Conservation (phyloP, 2,797 vertebrate species). For the Cryptoblepharus egeriae region DNA sequence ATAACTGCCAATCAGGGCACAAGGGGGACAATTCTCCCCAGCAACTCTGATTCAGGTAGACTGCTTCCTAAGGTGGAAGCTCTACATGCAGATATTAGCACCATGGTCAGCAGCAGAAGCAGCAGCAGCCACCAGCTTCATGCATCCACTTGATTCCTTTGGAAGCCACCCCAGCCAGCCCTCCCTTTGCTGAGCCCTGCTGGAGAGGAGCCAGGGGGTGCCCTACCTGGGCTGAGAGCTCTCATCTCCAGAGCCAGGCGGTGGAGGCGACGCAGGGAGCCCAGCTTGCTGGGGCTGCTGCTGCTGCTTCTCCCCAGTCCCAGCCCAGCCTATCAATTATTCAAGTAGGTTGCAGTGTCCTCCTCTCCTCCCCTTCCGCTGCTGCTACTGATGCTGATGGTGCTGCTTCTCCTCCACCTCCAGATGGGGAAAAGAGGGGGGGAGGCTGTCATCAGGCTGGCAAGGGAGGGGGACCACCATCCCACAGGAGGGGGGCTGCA, state of each 20-base stretch:
- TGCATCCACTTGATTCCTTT: background rate
- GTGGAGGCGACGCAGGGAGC: slow-evolving; percentile 56
- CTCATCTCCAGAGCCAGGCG: slow-evolving; percentile 63
- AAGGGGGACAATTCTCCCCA: background rate
- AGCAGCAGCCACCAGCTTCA: background rate
- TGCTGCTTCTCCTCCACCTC: slow-evolving; percentile 63
- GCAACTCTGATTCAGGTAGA: background rate
- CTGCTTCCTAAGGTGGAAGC: slow-evolving; percentile 5
- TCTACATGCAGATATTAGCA: background rate
- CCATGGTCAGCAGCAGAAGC: background rate
- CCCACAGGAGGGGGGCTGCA: background rate
- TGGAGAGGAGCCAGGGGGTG: slow-evolving; percentile 26
- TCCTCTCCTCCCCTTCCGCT: slow-evolving; percentile 46
- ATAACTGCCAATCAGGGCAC: too few relatives aligned
- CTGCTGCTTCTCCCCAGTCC: slow-evolving; percentile 44
- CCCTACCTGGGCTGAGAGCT: slow-evolving; percentile 64
- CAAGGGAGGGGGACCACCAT: slow-evolving; percentile 10
- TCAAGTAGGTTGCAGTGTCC: slow-evolving; percentile 69
- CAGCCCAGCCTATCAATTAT: slow-evolving; percentile 70
- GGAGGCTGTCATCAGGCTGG: slow-evolving; percentile 5
- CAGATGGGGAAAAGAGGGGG: slow-evolving; percentile 53
- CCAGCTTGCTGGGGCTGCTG: slow-evolving; percentile 70
- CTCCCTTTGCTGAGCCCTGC: slow-evolving; percentile 57
- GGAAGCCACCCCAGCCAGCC: background rate
- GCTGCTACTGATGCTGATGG: too few relatives aligned